Evolutionary conservation across 2,113 vertebrate genomes (phyloP).

Genomic region (Pseudolaguvia tuberculata): DNA sequence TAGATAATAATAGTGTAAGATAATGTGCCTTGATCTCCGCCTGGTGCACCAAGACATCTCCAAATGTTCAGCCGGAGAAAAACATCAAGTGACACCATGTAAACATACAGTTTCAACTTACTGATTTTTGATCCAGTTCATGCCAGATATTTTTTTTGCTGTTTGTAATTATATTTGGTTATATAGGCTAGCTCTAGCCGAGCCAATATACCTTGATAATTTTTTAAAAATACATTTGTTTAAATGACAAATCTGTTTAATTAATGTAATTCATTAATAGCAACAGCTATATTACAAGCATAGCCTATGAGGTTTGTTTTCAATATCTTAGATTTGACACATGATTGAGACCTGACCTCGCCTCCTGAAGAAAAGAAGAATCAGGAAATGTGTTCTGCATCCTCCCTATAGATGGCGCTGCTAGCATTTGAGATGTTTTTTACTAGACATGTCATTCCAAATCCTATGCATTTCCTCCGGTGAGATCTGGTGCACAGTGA

Average conservation of each 20-base stretch:
- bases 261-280: neutral
- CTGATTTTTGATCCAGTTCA: neutral
- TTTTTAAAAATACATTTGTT: neutral
- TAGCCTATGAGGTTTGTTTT: neutral
- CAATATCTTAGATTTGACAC: neutral
- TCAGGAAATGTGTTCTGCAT: neutral
- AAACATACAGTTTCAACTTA: neutral
- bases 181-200: neutral
- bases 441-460: slow-evolving; percentile 99
- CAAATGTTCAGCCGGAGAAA: neutral
- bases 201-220: neutral
- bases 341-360: neutral
- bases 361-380: neutral
- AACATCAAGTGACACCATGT: neutral
- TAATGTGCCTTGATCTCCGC: neutral
- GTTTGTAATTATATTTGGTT: neutral
- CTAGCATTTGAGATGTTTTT: slow-evolving; percentile 97
- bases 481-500: slow-evolving; percentile 97
- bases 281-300: neutral
- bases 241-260: neutral
- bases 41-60: neutral
- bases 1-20: neutral
- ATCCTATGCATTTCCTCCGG: slow-evolving; percentile 98
- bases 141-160: neutral
- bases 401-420: slow-evolving; percentile 5